Conservation (phyloP, 2,888 invertebrate genomes). For the Chaetogeoica ovagalla region DNA sequence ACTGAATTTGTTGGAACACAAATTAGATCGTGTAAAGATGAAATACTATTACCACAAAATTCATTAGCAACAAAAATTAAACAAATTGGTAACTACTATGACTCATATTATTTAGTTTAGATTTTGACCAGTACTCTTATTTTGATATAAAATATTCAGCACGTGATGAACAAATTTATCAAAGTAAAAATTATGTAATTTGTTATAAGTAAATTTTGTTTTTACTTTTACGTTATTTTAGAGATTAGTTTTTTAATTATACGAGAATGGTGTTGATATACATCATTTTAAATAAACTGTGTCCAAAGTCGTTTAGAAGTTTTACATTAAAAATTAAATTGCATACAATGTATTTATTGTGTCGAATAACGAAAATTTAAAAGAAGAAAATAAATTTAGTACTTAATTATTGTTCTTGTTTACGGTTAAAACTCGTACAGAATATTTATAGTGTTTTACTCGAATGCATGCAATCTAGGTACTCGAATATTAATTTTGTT, state of each 20-base stretch:
- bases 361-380: not conserved
- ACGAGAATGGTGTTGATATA: too few species aligned
- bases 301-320: not conserved
- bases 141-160: not conserved
- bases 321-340: too few species aligned
- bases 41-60: conserved; percentile 78
- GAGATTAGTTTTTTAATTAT: not conserved
- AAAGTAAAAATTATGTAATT: not conserved
- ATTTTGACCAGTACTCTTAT: not conserved
- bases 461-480: too few species aligned
- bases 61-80: conserved; percentile 78
- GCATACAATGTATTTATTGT: too few species aligned
- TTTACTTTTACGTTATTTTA: not conserved
- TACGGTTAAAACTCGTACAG: not conserved
- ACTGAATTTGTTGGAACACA: conserved; percentile 88
- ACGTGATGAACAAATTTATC: not conserved
- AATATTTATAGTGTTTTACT: not conserved
- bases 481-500: too few species aligned
- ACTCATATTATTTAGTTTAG: conserved; percentile 19
- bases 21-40: conserved; percentile 90
- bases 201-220: too few species aligned
- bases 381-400: not conserved
- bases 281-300: not conserved
- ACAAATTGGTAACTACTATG: conserved; percentile 66
- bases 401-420: not conserved